phyloP scores from a whole-genome alignment of 1,140 invertebrate genomes.

The Rhagoletis zephyria region DNA sequence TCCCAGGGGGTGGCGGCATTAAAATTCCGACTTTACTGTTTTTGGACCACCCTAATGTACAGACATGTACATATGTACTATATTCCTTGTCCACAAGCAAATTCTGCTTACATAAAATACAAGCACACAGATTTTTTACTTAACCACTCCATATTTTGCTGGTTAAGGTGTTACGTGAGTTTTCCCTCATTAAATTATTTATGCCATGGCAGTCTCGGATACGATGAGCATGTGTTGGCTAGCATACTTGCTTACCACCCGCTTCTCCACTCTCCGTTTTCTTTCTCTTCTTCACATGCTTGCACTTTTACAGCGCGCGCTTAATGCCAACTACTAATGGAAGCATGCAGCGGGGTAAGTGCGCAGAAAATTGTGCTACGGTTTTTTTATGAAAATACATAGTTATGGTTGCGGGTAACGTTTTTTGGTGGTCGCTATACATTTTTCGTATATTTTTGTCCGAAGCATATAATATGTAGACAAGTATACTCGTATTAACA shows the following conservation, averaged over 20 bases:
- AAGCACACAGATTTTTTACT: neutral
- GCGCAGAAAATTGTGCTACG: slow-evolving; percentile 13
- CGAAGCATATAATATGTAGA: too few species aligned
- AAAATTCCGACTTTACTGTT: too few species aligned
- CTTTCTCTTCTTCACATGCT: neutral
- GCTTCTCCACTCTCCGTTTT: too few species aligned
- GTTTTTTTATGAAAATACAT: neutral
- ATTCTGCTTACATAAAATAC: too few species aligned
- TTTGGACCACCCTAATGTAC: too few species aligned
- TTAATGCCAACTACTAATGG: neutral
- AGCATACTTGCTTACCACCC: neutral
- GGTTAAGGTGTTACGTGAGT: slow-evolving; percentile 39
- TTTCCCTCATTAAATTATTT: slow-evolving; percentile 42
- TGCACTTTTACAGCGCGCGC: neutral
- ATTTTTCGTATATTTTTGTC: neutral
- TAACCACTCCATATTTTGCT: slow-evolving; percentile 23
- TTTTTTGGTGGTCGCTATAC: neutral
- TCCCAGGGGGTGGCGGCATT: too few species aligned
- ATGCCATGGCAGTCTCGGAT: neutral
- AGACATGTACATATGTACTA: too few species aligned
- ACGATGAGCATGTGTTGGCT: neutral
- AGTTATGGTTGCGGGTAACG: neutral
- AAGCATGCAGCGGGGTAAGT: neutral
- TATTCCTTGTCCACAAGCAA: too few species aligned
- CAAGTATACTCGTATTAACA: too few species aligned